Evolutionary conservation across 1,140 invertebrate genomes (phyloP), one percentile per base, ranked within the genome.

Genomic region (Leptonema lineaticorne): DNA sequence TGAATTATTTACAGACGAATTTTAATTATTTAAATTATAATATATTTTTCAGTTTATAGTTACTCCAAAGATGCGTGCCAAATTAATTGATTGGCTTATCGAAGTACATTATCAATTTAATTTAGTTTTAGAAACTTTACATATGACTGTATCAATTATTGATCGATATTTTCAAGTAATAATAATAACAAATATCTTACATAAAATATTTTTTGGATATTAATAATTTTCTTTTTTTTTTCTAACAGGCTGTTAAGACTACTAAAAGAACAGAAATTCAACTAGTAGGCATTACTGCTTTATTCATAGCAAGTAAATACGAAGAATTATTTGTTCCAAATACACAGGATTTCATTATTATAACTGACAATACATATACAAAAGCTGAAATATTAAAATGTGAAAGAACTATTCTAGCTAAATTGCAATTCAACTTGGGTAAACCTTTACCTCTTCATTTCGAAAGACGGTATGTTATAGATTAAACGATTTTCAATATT

Each of bases 281-380:
- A 78, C 81, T 98, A 46, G 92, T 97, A 41, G 97, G 96, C 0
- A 89, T 95, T 0, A 90, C 95, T 1, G 89, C 93, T 0, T 88
- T 98, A 86, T 91, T 95, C 72, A 89, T 98, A 67, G 95, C 96
- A 11, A 89, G 90, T 73, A 99, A 98, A 79, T 98, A 96, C 76
- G 96, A 98, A 82, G 97, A 99, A 83, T 92, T 96, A 76, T 94
- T 91, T 74, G 85, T 91, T 4, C 95, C 96, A 2, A 91, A 94
- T 63, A 86, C 97, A 26, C 81, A 81, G 0, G 96, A 98, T 78
- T 98, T 96, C 83, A 89, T 95, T 7, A 96, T 92, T 75, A 93
- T 98, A 45, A 93, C 94, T 18, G 95, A 96, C 78, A 89, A 95
- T 78, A 89, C 94, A 0, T 98, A 94, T 75, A 87, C 85, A 0